Conservation (phyloP, 1,140 invertebrate genomes). For the Drosophila parabipectinata region DNA sequence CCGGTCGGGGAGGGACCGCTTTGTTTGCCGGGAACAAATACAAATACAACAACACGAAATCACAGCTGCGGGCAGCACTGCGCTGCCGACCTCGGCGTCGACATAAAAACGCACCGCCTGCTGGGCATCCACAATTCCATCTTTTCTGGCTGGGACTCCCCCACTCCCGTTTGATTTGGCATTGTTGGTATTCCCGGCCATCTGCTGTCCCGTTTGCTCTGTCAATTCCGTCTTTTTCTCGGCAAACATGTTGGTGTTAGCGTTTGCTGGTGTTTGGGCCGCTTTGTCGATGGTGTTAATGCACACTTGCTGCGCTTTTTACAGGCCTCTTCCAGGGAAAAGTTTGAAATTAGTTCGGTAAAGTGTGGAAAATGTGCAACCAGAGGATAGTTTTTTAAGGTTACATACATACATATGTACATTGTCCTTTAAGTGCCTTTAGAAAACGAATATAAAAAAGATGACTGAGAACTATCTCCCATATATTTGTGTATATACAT, state of each 20-base stretch:
- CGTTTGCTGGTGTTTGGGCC: conserved; percentile 27
- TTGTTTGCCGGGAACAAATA: conserved; percentile 57
- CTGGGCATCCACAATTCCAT: conserved; percentile 2
- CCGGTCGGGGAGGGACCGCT: neutral
- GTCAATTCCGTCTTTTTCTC: conserved; percentile 19
- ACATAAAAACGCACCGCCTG: conserved; percentile 49
- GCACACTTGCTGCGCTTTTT: conserved; percentile 44
- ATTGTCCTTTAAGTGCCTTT: no score
- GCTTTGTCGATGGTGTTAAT: conserved; percentile 19
- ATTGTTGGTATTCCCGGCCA: conserved; percentile 34
- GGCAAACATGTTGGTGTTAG: conserved; percentile 27
- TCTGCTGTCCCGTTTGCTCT: conserved; percentile 14
- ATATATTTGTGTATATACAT: no score
- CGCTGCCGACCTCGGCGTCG: conserved; percentile 4
- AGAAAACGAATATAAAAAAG: no score
- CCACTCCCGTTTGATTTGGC: conserved; percentile 44
- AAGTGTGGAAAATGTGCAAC: conserved; percentile 26
- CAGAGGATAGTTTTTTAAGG: neutral
- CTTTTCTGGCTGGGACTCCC: neutral
- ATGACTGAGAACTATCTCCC: no score
- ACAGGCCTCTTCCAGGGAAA: conserved; percentile 21
- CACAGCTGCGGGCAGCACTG: conserved; percentile 44
- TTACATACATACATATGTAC: no score
- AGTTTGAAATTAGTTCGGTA: conserved; percentile 53
- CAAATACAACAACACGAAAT: conserved; percentile 38